Conservation (phyloP, 64 coral and sea anemone species). For the Hydrozoanthus tunicans region DNA sequence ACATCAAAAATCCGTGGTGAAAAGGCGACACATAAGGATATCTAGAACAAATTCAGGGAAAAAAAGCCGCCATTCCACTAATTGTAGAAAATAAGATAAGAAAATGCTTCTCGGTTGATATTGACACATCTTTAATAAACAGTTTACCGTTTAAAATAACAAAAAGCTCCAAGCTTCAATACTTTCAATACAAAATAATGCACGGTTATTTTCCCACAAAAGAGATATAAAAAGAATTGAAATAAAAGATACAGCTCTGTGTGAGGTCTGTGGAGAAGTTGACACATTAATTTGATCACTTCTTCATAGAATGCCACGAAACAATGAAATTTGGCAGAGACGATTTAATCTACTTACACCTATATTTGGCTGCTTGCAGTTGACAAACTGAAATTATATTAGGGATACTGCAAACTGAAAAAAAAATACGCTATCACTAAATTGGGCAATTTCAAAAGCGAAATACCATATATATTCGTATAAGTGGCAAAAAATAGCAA, state of each 20-base stretch:
- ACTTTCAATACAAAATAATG: conserved; percentile 33
- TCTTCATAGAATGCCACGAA: neutral
- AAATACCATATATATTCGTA: neutral
- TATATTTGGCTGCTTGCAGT: conserved; percentile 14
- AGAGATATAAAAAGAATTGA: neutral
- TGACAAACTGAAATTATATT: conserved; percentile 17
- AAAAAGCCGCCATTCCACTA: neutral
- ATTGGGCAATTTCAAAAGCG: neutral
- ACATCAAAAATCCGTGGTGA: neutral
- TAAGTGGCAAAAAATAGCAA: too few relatives aligned
- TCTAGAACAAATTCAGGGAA: neutral
- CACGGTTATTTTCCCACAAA: conserved; percentile 43
- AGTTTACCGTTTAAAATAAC: conserved; percentile 31
- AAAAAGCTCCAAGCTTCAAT: conserved; percentile 15
- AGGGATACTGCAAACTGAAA: conserved; percentile 39
- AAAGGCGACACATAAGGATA: neutral
- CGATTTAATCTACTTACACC: conserved; percentile 24
- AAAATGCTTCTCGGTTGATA: neutral
- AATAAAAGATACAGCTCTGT: conserved; percentile 16
- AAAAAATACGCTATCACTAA: conserved; percentile 39
- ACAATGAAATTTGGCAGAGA: conserved; percentile 22
- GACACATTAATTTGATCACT: conserved; percentile 30
- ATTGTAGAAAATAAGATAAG: neutral
- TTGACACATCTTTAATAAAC: neutral
- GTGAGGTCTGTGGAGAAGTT: conserved; percentile 13